Conservation (phyloP, 2,888 invertebrate genomes). For the Blastobasis lacticolella region DNA sequence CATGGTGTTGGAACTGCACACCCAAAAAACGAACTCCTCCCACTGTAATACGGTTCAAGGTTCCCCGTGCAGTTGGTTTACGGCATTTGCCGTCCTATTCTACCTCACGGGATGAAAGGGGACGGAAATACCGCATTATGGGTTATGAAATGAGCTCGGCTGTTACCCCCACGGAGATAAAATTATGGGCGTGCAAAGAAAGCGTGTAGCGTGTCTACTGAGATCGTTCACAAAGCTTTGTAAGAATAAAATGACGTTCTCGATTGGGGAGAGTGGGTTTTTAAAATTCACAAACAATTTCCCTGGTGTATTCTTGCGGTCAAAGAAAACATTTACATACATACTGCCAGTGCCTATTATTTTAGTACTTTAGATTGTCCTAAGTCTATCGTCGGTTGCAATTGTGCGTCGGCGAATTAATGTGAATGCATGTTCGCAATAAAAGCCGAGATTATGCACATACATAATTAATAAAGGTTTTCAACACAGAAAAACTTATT, state of each 20-base stretch:
- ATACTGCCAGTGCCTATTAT: too few relatives aligned
- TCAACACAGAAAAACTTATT: too few relatives aligned
- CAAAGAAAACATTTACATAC: too few relatives aligned
- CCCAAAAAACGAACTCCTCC: constrained; percentile 43
- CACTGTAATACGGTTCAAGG: constrained; percentile 42
- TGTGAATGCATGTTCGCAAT: too few relatives aligned
- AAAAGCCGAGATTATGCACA: too few relatives aligned
- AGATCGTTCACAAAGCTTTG: background rate
- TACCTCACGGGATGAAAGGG: constrained; percentile 25
- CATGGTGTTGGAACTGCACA: constrained; percentile 47
- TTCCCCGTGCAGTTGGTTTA: constrained; percentile 40
- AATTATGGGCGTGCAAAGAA: constrained; percentile 65
- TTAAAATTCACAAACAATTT: too few relatives aligned
- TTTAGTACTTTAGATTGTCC: too few relatives aligned
- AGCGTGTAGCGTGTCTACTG: constrained; percentile 22
- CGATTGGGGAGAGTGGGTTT: background rate
- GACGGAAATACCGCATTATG: constrained; percentile 53
- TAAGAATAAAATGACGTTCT: background rate
- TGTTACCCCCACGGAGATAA: constrained; percentile 56
- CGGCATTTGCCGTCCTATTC: constrained; percentile 32
- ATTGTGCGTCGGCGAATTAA: too few relatives aligned
- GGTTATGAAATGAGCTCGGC: constrained; percentile 67
- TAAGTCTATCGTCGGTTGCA: too few relatives aligned
- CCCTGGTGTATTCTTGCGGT: too few relatives aligned
- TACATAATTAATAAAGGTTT: too few relatives aligned